Percentiles rank a stretch among this genome's conserved stretches.
phyloP scores from a whole-genome alignment of 2,113 vertebrate species.

The Geothlypis trichas region DNA sequence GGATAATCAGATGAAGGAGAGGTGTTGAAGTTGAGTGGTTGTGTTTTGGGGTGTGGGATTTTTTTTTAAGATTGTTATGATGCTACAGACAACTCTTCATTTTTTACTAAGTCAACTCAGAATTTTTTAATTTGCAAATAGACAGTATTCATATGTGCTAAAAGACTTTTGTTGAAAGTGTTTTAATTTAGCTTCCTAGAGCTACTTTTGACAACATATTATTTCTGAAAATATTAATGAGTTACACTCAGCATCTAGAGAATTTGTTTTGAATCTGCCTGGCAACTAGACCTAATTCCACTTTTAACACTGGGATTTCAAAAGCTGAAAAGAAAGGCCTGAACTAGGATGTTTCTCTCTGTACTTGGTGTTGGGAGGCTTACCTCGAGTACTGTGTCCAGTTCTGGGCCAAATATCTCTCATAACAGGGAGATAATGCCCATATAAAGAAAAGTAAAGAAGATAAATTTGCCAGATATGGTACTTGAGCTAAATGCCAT shows the following conservation, averaged over 20 bases:
- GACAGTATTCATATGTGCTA: neutral
- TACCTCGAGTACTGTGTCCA: neutral
- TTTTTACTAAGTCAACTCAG: neutral
- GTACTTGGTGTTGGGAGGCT: neutral
- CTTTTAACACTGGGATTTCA: neutral
- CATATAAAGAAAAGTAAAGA: neutral
- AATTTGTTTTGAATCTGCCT: neutral
- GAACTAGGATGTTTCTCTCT: neutral
- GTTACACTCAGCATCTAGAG: neutral
- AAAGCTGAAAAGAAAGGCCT: neutral
- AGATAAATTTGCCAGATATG: neutral
- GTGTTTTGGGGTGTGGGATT: neutral
- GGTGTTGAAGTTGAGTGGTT: neutral
- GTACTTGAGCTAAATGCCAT: neutral
- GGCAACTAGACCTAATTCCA: neutral
- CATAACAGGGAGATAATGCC: neutral
- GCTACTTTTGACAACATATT: neutral
- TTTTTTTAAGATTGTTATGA: neutral
- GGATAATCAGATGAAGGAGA: neutral
- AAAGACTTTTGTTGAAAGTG: neutral
- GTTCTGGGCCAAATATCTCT: neutral
- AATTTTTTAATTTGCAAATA: neutral
- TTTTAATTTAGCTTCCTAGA: slow-evolving; percentile 10
- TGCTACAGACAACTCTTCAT: neutral
- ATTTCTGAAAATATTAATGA: neutral